Evolutionary conservation across 2,888 invertebrate species (phyloP).

Genomic region (Chelonus formosanus): DNA sequence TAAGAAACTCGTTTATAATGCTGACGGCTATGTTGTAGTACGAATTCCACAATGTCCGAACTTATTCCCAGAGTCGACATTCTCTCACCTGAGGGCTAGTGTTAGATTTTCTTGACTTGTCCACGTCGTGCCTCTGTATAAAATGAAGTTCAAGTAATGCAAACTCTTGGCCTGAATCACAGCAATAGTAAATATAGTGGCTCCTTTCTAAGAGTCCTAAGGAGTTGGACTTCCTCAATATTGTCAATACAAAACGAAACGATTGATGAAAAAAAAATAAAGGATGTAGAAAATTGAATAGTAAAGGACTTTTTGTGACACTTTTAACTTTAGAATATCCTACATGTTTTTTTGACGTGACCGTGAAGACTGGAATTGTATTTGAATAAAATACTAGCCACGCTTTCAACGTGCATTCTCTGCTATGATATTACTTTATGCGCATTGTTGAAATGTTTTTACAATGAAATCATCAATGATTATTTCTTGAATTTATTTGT

Average conservation of each 20-base stretch:
- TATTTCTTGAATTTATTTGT: too few relatives aligned
- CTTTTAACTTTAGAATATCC: too few relatives aligned
- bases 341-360: too few relatives aligned
- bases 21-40: slow-evolving; percentile 23
- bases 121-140: background rate
- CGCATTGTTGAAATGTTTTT: too few relatives aligned
- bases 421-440: background rate
- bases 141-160: background rate
- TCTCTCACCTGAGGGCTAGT: slow-evolving; percentile 22
- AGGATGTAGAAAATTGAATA: too few relatives aligned
- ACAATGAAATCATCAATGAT: too few relatives aligned
- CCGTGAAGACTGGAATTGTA: too few relatives aligned
- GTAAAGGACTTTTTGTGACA: too few relatives aligned
- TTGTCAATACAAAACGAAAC: too few relatives aligned
- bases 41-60: slow-evolving; percentile 24
- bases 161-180: slow-evolving; percentile 19
- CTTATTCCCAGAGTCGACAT: slow-evolving; percentile 23
- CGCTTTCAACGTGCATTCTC: slow-evolving; percentile 55
- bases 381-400: slow-evolving; percentile 36
- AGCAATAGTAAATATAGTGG: background rate
- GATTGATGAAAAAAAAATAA: too few relatives aligned
- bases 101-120: slow-evolving; percentile 14
- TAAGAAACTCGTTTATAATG: slow-evolving; percentile 22
- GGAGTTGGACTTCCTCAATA: too few relatives aligned
- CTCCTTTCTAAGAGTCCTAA: too few relatives aligned